Conservation (phyloP, 2,797 vertebrate genomes). For the Pangasius krempfi region DNA sequence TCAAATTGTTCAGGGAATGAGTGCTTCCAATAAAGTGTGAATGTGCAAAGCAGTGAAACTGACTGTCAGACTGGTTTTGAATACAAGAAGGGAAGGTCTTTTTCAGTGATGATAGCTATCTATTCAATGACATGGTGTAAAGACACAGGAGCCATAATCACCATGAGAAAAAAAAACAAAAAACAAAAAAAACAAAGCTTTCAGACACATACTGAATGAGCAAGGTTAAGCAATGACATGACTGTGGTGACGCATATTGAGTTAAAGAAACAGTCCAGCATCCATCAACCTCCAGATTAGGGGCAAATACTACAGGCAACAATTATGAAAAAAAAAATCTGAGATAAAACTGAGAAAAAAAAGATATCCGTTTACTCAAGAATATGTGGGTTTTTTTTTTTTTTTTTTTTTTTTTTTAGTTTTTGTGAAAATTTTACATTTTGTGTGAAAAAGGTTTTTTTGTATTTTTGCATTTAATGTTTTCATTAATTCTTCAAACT, state of each 20-base stretch:
- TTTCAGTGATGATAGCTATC: slow-evolving; percentile 17
- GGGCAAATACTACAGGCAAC: not conserved
- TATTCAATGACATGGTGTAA: slow-evolving; percentile 20
- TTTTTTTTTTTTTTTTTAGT: not conserved
- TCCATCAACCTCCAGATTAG: not conserved
- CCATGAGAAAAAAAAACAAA: no score
- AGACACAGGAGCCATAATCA: not conserved
- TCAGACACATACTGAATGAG: slow-evolving; percentile 7
- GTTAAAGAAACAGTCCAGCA: not conserved
- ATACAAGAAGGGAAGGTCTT: not conserved
- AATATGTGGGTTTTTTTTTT: not conserved
- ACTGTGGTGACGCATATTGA: no score
- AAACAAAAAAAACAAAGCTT: not conserved
- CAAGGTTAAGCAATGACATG: not conserved
- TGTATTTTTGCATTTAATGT: not conserved
- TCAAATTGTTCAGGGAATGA: slow-evolving; percentile 14
- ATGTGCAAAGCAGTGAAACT: slow-evolving; percentile 1
- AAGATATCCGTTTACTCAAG: not conserved
- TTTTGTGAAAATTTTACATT: not conserved
- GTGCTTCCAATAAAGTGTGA: not conserved
- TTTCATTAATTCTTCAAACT: not conserved
- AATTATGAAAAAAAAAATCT: not conserved
- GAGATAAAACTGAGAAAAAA: not conserved
- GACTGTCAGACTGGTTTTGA: not conserved
- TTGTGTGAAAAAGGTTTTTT: not conserved